Conservation (phyloP, 2,113 vertebrate species). For the Aythya baeri region DNA sequence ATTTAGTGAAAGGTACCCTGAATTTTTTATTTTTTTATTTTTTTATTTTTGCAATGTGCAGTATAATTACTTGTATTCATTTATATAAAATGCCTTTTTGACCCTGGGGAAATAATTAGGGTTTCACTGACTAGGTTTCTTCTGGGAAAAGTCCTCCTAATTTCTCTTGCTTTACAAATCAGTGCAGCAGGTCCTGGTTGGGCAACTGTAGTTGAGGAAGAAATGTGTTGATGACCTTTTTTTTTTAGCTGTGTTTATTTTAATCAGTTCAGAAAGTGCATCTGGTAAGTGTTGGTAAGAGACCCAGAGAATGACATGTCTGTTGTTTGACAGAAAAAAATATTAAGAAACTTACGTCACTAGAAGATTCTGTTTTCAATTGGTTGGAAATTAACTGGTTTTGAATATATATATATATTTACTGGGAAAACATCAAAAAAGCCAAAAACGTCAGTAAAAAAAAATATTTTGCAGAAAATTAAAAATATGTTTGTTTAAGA, state of each 20-base stretch:
- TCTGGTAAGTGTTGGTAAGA: neutral
- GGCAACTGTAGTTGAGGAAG: neutral
- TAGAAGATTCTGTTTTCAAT: neutral
- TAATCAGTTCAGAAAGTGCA: neutral
- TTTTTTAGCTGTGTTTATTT: neutral
- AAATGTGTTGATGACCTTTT: neutral
- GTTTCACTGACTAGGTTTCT: neutral
- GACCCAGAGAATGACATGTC: neutral
- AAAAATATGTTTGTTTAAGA: neutral
- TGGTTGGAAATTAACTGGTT: neutral
- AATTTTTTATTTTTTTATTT: neutral
- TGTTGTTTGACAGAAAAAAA: neutral
- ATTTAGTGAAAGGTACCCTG: neutral
- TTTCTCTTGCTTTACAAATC: neutral
- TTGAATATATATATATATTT: neutral
- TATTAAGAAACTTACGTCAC: neutral
- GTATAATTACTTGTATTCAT: neutral
- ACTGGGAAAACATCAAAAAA: neutral
- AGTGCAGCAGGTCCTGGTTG: neutral
- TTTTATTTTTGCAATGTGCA: neutral
- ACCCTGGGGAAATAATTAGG: neutral
- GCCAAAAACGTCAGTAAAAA: neutral
- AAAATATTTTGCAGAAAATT: neutral
- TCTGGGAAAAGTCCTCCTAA: neutral
- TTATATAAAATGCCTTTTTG: neutral